These are phyloP conservation scores for Bubo scandiacus DNA, from an alignment of 2,113 vertebrate genomes.

Conservation along the genomic window DNA sequence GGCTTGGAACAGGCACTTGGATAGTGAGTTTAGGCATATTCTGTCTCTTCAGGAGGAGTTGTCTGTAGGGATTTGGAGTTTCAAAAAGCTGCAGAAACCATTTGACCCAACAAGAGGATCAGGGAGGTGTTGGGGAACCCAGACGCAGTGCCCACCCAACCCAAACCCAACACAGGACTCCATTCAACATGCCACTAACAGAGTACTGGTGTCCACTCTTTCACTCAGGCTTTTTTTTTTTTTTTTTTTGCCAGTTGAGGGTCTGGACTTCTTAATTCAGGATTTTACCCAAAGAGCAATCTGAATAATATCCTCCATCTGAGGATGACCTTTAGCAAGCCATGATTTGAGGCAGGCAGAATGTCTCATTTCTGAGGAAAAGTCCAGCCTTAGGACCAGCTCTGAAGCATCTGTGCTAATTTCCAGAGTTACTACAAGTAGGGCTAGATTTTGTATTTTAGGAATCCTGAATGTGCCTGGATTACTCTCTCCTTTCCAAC, in stretches of 20 bases:
- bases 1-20: neutral
- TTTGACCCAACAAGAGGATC: neutral
- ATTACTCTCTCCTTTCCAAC: neutral
- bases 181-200: neutral
- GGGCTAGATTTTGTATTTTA: neutral
- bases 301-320: neutral
- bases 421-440: neutral
- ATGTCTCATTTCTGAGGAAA: neutral
- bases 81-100: neutral
- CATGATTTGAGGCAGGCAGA: neutral
- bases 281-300: neutral
- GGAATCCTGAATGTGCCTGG: neutral
- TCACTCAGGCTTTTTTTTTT: neutral
- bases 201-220: neutral
- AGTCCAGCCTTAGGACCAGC: neutral
- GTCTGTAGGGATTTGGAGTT: neutral
- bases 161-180: neutral
- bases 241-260: neutral
- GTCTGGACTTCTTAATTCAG: neutral
- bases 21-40: neutral
- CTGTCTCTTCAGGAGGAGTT: neutral
- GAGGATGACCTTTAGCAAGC: neutral
- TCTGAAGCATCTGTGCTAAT: neutral
- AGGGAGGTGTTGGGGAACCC: neutral
- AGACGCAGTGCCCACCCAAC: neutral